phyloP scores from a whole-genome alignment of 2,113 vertebrate genomes.

The Phyllostomus hastatus region DNA sequence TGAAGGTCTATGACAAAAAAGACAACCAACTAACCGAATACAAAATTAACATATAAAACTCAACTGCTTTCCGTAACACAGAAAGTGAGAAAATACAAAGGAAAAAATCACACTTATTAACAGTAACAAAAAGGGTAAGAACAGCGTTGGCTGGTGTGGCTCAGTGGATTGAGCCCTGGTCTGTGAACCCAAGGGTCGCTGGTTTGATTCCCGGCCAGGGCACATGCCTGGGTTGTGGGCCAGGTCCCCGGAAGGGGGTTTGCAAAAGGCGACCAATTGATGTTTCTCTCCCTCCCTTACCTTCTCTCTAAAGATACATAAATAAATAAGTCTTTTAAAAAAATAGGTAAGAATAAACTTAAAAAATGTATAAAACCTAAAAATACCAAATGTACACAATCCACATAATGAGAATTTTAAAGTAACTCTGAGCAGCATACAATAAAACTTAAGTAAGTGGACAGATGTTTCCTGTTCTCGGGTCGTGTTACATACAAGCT shows the following conservation, averaged over 20 bases:
- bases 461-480: not conserved
- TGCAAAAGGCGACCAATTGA: no score
- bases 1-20: not conserved
- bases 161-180: no score
- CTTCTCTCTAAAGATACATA: no score
- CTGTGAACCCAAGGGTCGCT: no score
- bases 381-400: not conserved
- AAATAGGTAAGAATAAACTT: not conserved
- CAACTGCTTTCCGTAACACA: not conserved
- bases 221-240: no score
- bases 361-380: not conserved
- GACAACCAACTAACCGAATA: not conserved
- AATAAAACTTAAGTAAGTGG: not conserved
- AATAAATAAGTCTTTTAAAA: not conserved
- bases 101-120: not conserved
- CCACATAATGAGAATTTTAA: not conserved
- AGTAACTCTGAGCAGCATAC: not conserved
- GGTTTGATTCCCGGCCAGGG: no score
- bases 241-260: no score
- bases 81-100: not conserved
- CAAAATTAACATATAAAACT: not conserved
- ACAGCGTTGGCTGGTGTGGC: no score
- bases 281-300: no score
- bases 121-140: not conserved
- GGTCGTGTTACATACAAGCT: not conserved